Conservation (phyloP, 2,888 invertebrate species). For the Zhengitettix transpicula region DNA sequence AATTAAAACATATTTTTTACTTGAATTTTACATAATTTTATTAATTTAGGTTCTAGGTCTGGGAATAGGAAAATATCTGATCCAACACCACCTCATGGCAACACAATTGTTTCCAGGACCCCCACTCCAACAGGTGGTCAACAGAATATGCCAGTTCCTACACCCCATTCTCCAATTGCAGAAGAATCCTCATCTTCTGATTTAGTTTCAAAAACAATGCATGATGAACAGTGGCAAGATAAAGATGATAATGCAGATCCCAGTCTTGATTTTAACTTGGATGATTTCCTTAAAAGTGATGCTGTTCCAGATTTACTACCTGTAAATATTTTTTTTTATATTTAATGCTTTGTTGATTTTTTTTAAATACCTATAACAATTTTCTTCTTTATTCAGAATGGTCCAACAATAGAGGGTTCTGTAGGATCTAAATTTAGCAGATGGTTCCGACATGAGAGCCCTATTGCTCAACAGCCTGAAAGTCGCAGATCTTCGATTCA, state of each 20-base stretch:
- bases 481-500: conserved; percentile 38
- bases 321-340: conserved; percentile 30
- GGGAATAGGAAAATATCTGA: too few species aligned
- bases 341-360: not conserved
- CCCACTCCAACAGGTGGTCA: not conserved
- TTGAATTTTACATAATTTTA: too few species aligned
- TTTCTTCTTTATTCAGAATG: conserved; percentile 35
- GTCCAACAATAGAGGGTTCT: conserved; percentile 34
- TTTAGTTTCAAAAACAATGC: not conserved
- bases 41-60: too few species aligned
- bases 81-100: too few species aligned
- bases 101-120: not conserved
- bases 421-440: conserved; percentile 32
- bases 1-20: too few species aligned
- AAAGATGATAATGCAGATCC: not conserved
- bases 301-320: conserved; percentile 54
- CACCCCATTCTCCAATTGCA: conserved; percentile 1
- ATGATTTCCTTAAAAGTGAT: conserved; percentile 71
- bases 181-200: not conserved
- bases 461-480: conserved; percentile 25
- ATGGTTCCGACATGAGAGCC: conserved; percentile 58
- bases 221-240: not conserved
- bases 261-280: conserved; percentile 30
- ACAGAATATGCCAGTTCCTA: not conserved
- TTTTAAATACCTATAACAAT: not conserved